Conservation (phyloP, 2,797 vertebrate genomes). For the Cygnus olor region DNA sequence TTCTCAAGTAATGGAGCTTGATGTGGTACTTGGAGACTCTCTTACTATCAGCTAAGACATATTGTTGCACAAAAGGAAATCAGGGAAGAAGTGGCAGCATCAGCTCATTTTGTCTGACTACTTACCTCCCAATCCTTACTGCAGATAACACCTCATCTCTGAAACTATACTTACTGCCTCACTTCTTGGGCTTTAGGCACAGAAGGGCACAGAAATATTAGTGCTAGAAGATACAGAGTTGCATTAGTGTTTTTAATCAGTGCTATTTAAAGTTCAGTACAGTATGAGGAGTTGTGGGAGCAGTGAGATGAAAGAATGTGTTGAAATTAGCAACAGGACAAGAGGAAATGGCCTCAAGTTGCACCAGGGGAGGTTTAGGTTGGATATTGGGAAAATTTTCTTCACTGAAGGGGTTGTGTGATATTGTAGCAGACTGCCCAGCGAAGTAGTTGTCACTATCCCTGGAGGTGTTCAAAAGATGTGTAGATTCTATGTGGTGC, state of each 20-base stretch:
- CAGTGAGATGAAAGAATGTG: neutral
- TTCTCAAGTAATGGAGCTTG: neutral
- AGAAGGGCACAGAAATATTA: neutral
- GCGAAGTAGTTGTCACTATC: no score
- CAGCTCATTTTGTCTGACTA: neutral
- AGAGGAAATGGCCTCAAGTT: no score
- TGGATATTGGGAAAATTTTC: no score
- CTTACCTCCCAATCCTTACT: neutral
- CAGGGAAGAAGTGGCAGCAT: neutral
- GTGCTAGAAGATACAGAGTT: neutral
- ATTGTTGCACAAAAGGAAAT: neutral
- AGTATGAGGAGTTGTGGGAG: neutral
- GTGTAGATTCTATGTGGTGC: no score
- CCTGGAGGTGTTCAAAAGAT: no score
- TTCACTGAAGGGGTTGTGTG: no score
- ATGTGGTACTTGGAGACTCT: neutral
- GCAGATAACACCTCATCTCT: neutral
- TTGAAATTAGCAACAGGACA: no score
- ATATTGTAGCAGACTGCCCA: no score
- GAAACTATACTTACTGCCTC: neutral
- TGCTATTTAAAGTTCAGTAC: neutral
- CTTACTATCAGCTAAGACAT: neutral
- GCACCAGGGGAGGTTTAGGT: no score
- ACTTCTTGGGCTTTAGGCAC: neutral
- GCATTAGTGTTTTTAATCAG: neutral